Evolutionary conservation across 2,888 invertebrate species (phyloP).

Genomic region (Hipparchia sbordonii): DNA sequence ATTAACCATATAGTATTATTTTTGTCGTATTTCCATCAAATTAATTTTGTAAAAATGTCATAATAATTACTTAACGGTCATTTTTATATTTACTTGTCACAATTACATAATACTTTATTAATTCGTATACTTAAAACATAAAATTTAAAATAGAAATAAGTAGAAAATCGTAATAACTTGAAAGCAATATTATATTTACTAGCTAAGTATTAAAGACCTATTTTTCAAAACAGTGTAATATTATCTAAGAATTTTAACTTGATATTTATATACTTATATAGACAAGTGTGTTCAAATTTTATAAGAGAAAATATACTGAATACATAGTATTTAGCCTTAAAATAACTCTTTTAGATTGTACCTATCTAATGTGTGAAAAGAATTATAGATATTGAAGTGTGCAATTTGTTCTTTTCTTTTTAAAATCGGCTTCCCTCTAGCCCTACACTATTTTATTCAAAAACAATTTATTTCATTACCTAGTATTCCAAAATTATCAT

Average conservation of each 20-base stretch:
- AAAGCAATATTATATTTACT: slow-evolving; percentile 39
- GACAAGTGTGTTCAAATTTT: slow-evolving; percentile 45
- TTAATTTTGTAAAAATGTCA: too few species aligned
- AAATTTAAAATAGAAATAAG: slow-evolving; percentile 4
- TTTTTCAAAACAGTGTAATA: slow-evolving; percentile 32
- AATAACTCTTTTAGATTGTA: slow-evolving; percentile 29
- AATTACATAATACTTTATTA: too few species aligned
- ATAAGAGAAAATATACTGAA: slow-evolving; percentile 31
- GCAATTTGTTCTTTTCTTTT: slow-evolving; percentile 11
- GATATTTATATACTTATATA: slow-evolving; percentile 34
- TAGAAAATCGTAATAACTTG: slow-evolving; percentile 24
- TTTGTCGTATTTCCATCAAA: too few species aligned
- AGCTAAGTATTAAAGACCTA: slow-evolving; percentile 35
- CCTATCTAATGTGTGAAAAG: slow-evolving; percentile 28
- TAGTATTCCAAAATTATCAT: too few species aligned
- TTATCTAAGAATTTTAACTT: slow-evolving; percentile 18
- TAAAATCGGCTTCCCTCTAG: neutral
- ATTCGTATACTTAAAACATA: neutral
- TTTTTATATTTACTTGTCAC: too few species aligned
- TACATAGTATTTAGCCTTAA: slow-evolving; percentile 24
- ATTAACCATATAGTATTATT: too few species aligned
- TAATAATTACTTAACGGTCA: too few species aligned
- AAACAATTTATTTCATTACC: neutral
- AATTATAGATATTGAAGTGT: slow-evolving; percentile 28
- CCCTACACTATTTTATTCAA: neutral